A percentile compares a stretch with the other conserved stretches of the same genome.
Conservation (phyloP, 1,140 invertebrate genomes). For the Zeugodacus cucurbitae region DNA sequence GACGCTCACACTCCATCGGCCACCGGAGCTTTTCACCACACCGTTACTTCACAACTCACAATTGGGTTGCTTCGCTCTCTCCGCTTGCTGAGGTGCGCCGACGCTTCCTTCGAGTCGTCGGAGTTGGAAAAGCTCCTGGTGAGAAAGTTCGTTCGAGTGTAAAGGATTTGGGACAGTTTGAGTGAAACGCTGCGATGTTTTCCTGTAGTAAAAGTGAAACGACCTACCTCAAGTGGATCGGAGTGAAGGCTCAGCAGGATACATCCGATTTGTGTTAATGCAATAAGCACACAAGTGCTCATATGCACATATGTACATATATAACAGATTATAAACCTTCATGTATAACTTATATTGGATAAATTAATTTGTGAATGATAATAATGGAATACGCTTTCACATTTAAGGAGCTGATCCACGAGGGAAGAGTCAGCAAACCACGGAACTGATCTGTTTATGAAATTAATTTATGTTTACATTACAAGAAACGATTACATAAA, state of each 20-base stretch:
- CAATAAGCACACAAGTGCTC: neutral
- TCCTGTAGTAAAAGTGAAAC: conserved; percentile 16
- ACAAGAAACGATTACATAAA: too few relatives aligned
- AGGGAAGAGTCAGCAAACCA: too few relatives aligned
- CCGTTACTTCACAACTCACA: neutral
- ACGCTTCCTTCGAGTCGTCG: neutral
- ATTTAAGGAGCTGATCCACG: too few relatives aligned
- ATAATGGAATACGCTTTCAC: too few relatives aligned
- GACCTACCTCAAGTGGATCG: conserved; percentile 5
- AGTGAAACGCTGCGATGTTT: conserved; percentile 9
- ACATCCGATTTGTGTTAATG: too few relatives aligned
- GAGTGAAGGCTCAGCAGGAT: neutral
- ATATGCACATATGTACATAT: neutral
- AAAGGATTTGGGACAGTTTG: neutral
- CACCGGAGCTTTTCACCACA: neutral
- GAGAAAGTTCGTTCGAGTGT: neutral
- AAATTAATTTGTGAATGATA: too few relatives aligned
- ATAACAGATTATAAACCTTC: too few relatives aligned
- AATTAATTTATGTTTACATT: too few relatives aligned
- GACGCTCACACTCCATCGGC: neutral
- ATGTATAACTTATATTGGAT: too few relatives aligned
- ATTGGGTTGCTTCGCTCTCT: neutral
- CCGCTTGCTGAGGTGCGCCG: neutral
- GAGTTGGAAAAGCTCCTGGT: neutral
- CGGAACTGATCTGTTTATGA: too few relatives aligned